Percentiles rank a stretch among this genome's conserved stretches.
Evolutionary conservation across 2,888 invertebrate genomes (phyloP).

Genomic region (Horisme vitalbata): DNA sequence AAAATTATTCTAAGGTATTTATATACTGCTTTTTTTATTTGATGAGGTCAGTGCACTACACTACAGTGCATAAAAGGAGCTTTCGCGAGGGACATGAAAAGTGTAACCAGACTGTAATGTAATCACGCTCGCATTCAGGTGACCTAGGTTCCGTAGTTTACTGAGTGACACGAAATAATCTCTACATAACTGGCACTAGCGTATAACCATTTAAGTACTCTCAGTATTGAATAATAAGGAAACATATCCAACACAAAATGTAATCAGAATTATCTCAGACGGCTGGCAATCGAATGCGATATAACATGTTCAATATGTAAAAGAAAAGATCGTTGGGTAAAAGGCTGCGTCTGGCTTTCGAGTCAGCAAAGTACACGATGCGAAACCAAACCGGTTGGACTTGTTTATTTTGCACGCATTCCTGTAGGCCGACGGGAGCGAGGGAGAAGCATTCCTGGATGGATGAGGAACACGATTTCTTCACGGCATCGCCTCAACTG

Average conservation of each 20-base stretch:
- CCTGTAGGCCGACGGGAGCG: constrained; percentile 68
- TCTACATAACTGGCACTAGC: no score
- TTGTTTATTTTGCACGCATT: constrained; percentile 82
- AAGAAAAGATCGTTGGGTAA: constrained; percentile 53
- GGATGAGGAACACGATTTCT: constrained; percentile 67
- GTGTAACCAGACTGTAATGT: no score
- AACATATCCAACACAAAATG: constrained; percentile 26
- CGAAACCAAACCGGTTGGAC: constrained; percentile 71
- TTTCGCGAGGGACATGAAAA: no score
- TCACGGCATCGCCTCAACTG: constrained; percentile 53
- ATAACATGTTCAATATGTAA: constrained; percentile 39
- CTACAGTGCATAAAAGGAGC: no score
- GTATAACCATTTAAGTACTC: constrained; percentile 12
- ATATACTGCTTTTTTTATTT: neutral
- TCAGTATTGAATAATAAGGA: constrained; percentile 16
- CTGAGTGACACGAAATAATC: no score
- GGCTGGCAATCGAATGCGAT: constrained; percentile 37
- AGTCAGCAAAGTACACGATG: constrained; percentile 64
- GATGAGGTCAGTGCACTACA: neutral
- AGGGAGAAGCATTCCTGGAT: constrained; percentile 69
- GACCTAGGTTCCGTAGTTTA: no score
- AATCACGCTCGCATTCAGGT: no score
- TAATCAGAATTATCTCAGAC: constrained; percentile 41
- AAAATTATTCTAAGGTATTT: constrained; percentile 10
- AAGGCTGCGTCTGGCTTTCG: constrained; percentile 55